Evolutionary conservation across 37 sponge, comb jelly and placozoan genomes (phyloP).

Genomic region (Eunapius fragilis): DNA sequence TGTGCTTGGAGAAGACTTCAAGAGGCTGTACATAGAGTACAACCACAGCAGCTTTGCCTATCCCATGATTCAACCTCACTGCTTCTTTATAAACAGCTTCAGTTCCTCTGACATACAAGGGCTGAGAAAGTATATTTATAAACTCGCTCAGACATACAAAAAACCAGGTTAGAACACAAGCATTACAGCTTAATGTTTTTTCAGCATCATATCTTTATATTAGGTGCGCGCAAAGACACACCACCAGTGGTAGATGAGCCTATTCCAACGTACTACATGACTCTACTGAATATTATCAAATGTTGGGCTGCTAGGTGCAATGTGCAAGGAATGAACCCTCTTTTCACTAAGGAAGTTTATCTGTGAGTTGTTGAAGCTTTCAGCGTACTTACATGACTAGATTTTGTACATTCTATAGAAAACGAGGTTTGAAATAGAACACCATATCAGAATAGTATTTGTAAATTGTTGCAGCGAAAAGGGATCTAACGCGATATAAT

Average conservation of each 20-base stretch:
- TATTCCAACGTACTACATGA: slow-evolving; percentile 66
- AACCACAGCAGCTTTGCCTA: slow-evolving; percentile 17
- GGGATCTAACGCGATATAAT: too few species aligned
- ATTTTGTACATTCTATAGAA: too few species aligned
- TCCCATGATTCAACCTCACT: slow-evolving; percentile 5
- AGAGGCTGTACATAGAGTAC: slow-evolving; percentile 38
- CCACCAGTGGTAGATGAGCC: slow-evolving; percentile 51
- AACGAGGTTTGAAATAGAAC: too few species aligned
- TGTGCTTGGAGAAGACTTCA: slow-evolving; percentile 11
- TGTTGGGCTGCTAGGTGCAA: slow-evolving; percentile 19
- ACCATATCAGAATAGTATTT: too few species aligned
- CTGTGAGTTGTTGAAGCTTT: slow-evolving; percentile 5
- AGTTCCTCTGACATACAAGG: slow-evolving; percentile 30
- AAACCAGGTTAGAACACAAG: slow-evolving; percentile 29
- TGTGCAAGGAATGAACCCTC: slow-evolving; percentile 37
- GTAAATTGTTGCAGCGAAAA: too few species aligned
- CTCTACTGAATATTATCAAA: slow-evolving; percentile 58
- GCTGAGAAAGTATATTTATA: slow-evolving; percentile 65
- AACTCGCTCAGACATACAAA: slow-evolving; percentile 42
- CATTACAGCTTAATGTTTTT: neutral
- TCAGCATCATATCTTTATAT: neutral
- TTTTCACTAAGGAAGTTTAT: slow-evolving; percentile 51
- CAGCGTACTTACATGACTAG: too few species aligned
- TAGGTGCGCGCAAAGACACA: neutral
- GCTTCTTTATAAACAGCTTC: slow-evolving; percentile 50